Evolutionary conservation across 92 coral and sea anemone species (phyloP).

Genomic region (Chrysogorgia sp.): DNA sequence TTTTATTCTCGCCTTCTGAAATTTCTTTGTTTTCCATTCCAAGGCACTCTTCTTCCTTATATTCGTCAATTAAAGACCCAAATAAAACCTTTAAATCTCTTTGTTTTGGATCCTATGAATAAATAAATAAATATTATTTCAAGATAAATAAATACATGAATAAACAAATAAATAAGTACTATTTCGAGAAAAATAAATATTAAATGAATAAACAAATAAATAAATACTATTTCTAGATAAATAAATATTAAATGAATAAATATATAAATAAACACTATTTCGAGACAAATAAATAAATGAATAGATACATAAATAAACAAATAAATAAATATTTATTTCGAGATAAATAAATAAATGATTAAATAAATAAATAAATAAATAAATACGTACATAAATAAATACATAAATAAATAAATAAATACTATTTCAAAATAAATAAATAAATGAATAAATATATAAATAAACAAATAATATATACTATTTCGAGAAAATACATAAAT

Average conservation of each 20-base stretch:
- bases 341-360: neutral
- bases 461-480: no score
- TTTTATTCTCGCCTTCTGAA: neutral
- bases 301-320: neutral
- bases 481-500: no score
- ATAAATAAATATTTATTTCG: no score
- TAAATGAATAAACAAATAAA: no score
- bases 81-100: conserved; percentile 85
- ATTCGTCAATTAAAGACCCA: conserved; percentile 81
- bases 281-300: no score
- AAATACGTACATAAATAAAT: no score
- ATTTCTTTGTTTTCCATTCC: neutral
- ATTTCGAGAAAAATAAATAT: no score
- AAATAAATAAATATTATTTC: neutral
- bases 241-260: neutral
- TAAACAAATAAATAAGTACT: neutral
- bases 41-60: conserved; percentile 39
- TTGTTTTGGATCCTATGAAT: conserved; percentile 87
- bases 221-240: neutral
- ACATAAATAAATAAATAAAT: no score
- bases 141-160: no score
- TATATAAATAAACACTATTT: no score
- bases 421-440: no score
- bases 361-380: neutral
- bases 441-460: no score